Evolutionary conservation across 1,140 invertebrate genomes (phyloP).

Genomic region (Trialeurodes vaporariorum): DNA sequence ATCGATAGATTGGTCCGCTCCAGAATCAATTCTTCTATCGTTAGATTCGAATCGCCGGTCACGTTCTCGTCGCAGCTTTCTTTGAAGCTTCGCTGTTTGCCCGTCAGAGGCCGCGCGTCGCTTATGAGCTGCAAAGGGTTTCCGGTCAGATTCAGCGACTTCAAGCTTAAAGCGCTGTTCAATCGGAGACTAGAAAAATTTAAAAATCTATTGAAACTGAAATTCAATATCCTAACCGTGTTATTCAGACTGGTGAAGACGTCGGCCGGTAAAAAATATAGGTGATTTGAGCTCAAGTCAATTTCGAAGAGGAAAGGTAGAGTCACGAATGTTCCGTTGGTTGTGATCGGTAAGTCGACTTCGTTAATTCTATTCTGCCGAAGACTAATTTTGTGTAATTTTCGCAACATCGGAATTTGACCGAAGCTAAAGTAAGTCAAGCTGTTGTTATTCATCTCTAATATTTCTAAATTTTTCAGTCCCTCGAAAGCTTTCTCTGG

Average conservation of each 20-base stretch:
- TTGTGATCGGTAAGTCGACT: slow-evolving; percentile 23
- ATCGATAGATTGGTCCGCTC: slow-evolving; percentile 71
- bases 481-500: slow-evolving; percentile 64
- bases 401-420: not conserved
- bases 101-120: slow-evolving; percentile 41
- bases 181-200: slow-evolving; percentile 30
- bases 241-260: slow-evolving; percentile 55
- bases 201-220: slow-evolving; percentile 26
- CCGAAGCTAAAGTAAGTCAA: not conserved
- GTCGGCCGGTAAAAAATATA: slow-evolving; percentile 65
- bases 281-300: slow-evolving; percentile 59
- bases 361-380: not conserved
- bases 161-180: slow-evolving; percentile 37
- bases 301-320: slow-evolving; percentile 55
- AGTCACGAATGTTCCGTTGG: slow-evolving; percentile 35
- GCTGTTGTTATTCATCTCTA: not conserved
- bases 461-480: slow-evolving; percentile 40
- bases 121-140: slow-evolving; percentile 65
- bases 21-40: slow-evolving; percentile 67
- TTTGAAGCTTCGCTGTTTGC: not conserved
- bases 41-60: slow-evolving; percentile 27
- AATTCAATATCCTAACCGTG: not conserved
- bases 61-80: slow-evolving; percentile 8
- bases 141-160: slow-evolving; percentile 63
- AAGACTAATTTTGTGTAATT: not conserved